Conservation (phyloP, 2,888 invertebrate genomes). For the Stenolophus ochropezus region DNA sequence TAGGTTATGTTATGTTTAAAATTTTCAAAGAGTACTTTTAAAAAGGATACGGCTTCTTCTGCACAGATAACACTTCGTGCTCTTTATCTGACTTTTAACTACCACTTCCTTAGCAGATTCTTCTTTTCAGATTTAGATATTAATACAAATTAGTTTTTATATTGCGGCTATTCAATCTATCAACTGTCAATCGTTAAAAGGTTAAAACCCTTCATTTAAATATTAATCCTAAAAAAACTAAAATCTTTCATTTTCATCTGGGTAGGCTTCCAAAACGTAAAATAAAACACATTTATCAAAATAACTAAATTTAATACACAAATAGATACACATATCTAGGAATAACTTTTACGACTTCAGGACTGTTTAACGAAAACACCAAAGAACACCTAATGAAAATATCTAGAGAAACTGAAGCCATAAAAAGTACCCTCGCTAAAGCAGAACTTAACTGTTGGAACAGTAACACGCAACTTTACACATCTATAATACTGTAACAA, state of each 20-base stretch:
- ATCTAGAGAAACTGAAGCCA: conserved; percentile 8
- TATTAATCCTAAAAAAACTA: not conserved
- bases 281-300: conserved; percentile 1
- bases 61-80: no score
- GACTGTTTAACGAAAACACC: conserved; percentile 7
- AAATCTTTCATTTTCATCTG: not conserved
- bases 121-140: no score
- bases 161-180: no score
- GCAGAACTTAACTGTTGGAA: not conserved
- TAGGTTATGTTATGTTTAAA: no score
- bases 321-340: not conserved
- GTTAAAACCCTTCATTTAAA: not conserved
- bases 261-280: not conserved
- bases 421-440: not conserved
- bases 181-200: no score
- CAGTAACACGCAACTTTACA: not conserved
- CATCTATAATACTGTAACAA: no score
- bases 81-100: no score
- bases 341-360: not conserved
- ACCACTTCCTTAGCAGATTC: no score
- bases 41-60: no score
- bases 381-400: not conserved
- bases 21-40: no score
- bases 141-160: no score
- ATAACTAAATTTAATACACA: not conserved